These are phyloP conservation scores for Dolichomitus sp. DNA, from an alignment of 2,888 invertebrate genomes.

Conservation along the genomic window DNA sequence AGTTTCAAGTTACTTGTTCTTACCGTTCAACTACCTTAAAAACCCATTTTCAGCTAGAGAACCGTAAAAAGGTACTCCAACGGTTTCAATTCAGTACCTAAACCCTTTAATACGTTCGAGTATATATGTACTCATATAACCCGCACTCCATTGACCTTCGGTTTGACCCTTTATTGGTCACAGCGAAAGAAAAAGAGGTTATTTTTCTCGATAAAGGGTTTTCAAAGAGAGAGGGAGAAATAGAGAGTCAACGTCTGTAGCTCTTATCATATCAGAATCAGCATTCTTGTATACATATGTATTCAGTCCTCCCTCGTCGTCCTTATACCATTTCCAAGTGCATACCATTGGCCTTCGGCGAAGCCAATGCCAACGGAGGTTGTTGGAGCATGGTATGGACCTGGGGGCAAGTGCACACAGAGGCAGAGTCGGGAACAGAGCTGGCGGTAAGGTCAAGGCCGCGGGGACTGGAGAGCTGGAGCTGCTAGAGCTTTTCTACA, in stretches of 20 bases:
- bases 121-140: not conserved
- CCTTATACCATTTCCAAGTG: slow-evolving; percentile 66
- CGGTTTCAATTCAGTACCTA: too few species aligned
- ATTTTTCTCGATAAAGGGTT: slow-evolving; percentile 9
- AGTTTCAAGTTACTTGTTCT: too few species aligned
- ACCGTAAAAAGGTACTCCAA: too few species aligned
- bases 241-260: not conserved
- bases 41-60: too few species aligned
- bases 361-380: slow-evolving; percentile 66
- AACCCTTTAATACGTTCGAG: not conserved
- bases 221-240: not conserved
- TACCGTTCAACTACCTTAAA: too few species aligned
- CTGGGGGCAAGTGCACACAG: slow-evolving; percentile 45
- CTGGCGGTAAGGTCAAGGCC: slow-evolving; percentile 81
- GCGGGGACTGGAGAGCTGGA: slow-evolving; percentile 62
- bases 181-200: not conserved
- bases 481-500: slow-evolving; percentile 42
- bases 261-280: slow-evolving; percentile 9
- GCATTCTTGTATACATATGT: slow-evolving; percentile 21
- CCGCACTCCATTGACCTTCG: not conserved
- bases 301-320: slow-evolving; percentile 39
- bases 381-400: slow-evolving; percentile 60
- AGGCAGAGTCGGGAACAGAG: slow-evolving; percentile 68
- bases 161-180: not conserved
- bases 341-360: slow-evolving; percentile 65